Percentiles rank a stretch among this genome's conserved stretches.
Evolutionary conservation across 2,888 invertebrate genomes (phyloP).

Genomic region (Aspidiotus rigidus): DNA sequence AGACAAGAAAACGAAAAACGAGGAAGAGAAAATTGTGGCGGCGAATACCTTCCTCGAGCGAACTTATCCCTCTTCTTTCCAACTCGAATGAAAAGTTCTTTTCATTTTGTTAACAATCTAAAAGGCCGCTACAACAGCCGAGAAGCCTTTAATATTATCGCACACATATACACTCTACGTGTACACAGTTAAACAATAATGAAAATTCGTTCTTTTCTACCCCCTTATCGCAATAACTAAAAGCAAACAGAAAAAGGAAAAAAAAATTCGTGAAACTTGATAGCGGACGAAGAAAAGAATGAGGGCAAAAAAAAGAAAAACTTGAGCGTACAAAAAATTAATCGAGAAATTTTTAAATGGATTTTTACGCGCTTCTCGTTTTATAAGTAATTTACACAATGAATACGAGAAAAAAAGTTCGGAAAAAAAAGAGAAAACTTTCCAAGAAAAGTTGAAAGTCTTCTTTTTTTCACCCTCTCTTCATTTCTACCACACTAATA

Average conservation of each 20-base stretch:
- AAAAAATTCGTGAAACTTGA: background rate
- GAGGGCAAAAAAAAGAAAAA: background rate
- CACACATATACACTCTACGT: too few species aligned
- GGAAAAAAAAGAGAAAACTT: background rate
- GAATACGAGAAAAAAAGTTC: background rate
- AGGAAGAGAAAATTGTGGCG: background rate
- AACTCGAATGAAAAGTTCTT: too few species aligned
- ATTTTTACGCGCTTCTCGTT: conserved; percentile 1
- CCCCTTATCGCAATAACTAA: too few species aligned
- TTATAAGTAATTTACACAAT: background rate
- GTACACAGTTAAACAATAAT: too few species aligned
- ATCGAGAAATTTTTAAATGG: conserved; percentile 1
- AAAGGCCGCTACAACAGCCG: too few species aligned
- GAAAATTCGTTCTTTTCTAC: too few species aligned
- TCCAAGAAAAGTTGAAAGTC: background rate
- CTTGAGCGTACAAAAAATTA: background rate
- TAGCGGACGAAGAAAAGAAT: background rate
- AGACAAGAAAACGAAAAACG: background rate
- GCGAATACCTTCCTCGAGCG: background rate
- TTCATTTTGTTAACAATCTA: too few species aligned
- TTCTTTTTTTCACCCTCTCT: background rate
- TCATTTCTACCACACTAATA: background rate
- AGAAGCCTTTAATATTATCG: too few species aligned
- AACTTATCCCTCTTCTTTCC: too few species aligned
- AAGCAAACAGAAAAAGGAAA: too few species aligned